Evolutionary conservation across 1,140 invertebrate genomes (phyloP), one percentile per base, ranked within the genome.

Genomic region (Apis cerana): DNA sequence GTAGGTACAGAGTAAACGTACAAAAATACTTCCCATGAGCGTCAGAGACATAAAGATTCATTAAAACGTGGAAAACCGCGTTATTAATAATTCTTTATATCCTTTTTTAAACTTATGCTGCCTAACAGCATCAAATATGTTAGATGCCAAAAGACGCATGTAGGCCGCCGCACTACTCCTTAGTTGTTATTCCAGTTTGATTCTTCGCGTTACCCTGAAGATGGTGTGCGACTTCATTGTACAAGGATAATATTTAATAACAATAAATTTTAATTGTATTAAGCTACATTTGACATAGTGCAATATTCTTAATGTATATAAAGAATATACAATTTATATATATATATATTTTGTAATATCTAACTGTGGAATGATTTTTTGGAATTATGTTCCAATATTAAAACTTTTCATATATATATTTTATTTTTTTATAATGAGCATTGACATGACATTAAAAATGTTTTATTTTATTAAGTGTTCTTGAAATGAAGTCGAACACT

Each of bases 11-110:
- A 92, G 88, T 92, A 90, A 91, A 92, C 90, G 89, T 93, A 92
- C 91, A 92, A 92, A 93, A 93, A 93, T 93, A 93, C 90, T 93
- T 91, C 89, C 86, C 89, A 88, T 89, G 85, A 88, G 89, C 84
- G 90, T 85, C 81, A 80, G 86, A 86, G 82, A 91, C 85, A 84
- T 90, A 89, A 86, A 86, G 81, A 88, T 88, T 90, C 86, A 81
- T 85, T 89, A 90, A 89, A 86, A 87, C 87, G 85, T 88, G 80
- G 88, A 89, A 90, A 88, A 84, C 85, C 82, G 85, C 85, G 88
- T 85, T 81, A 48, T 67, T 88, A 88, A 81, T 84, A 82, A 76
- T 82, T 84, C 61, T 81, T 82, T 82, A 75, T 81, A 81, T 87
- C 56, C 75, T 85, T 81, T 65, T 48, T 85, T 79, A 85, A 88